Base-by-base conservation (phyloP, 2,888 invertebrate species). In the Melanargia galathea region DNA sequence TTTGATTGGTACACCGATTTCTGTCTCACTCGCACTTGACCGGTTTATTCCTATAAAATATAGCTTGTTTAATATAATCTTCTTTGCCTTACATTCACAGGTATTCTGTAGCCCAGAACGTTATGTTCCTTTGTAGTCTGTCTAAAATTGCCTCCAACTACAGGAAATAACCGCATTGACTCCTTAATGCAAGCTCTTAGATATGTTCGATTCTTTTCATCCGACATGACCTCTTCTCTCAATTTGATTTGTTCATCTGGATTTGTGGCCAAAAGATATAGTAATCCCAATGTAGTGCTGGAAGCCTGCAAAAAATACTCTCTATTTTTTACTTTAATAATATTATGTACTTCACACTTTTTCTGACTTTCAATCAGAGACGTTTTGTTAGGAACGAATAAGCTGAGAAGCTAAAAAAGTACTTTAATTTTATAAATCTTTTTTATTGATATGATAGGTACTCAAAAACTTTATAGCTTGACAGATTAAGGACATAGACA, bases 151-250 rank as follows among this genome's bases (percentile, higher is more conserved):
- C 93, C 95, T 13, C 92, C 78, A 0, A 92, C 92, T 1, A 94
- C 92, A 0, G 95, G 94, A 73, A 92, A 90, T 24, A 94, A 68
- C 72, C 96, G 90, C 64, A 95, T 78, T 0, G 93, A 89, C 81
- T 96, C 96, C 76, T 95, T 96, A 46, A 96, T 91, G 70, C 94
- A 95, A 0, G 95, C 95, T 69, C 92, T 93, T 20, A 96, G 76
- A 74, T 95, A 96, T 0, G 92, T 89, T 66, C 93, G 83, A 79
- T 62, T 84, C 2, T 75, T 78, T 1, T 73, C 38, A 7, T 71
- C 78, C 1, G 77, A 79, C 0, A 82, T 64, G 11, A 94, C 73
- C 77, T 95, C 95, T 40, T 92, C 79, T 20, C 93, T 87, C 7
- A 96, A 82, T 71, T 90, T 92, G 7, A 92, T 82, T 79, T 96